Conservation (phyloP, 2,888 invertebrate genomes). For the Vanessa cardui region DNA sequence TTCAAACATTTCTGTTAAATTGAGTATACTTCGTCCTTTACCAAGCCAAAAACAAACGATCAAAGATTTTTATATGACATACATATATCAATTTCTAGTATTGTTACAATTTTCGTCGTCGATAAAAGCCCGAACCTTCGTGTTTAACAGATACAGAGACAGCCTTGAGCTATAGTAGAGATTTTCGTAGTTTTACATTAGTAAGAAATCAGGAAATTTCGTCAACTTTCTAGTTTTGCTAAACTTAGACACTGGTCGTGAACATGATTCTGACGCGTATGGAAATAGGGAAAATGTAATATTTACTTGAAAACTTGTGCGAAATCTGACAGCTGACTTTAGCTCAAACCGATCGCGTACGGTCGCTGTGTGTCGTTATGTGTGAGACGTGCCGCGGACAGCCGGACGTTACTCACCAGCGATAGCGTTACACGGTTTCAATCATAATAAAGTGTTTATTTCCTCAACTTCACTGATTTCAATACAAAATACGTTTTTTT, state of each 20-base stretch:
- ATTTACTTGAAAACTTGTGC: slow-evolving; percentile 21
- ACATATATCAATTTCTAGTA: too few species aligned
- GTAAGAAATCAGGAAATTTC: slow-evolving; percentile 14
- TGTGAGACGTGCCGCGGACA: background rate
- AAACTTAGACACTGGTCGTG: slow-evolving; percentile 11
- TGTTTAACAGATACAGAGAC: too few species aligned
- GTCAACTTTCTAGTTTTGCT: slow-evolving; percentile 16
- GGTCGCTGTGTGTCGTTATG: slow-evolving; percentile 1
- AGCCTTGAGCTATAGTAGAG: too few species aligned
- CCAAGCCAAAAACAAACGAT: too few species aligned
- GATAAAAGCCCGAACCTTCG: too few species aligned
- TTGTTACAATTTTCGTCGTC: too few species aligned
- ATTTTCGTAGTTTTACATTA: slow-evolving; percentile 2
- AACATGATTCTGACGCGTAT: slow-evolving; percentile 12
- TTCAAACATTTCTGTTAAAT: too few species aligned
- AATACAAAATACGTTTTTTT: background rate
- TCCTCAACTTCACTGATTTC: slow-evolving; percentile 14
- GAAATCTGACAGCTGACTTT: background rate
- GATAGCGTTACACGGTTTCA: slow-evolving; percentile 27
- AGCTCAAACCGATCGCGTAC: background rate
- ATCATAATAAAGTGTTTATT: slow-evolving; percentile 22
- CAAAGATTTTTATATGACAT: too few species aligned
- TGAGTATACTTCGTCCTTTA: too few species aligned
- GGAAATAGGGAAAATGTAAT: slow-evolving; percentile 19
- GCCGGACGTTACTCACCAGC: slow-evolving; percentile 28